Base-by-base conservation (phyloP, 2,888 invertebrate species). In the Argyresthia goedartella region DNA sequence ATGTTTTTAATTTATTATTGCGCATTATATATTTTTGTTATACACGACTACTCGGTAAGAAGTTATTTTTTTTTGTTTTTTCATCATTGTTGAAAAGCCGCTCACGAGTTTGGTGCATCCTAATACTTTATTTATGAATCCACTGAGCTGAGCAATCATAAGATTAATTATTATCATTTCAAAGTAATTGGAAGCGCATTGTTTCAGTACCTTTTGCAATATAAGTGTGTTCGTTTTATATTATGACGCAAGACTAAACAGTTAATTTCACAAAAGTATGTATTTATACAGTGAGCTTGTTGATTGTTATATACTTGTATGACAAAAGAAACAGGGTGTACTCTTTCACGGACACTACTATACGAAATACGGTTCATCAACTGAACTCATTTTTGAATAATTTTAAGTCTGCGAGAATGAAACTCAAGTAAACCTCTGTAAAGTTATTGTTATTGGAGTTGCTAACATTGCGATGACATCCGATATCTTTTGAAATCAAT, bases 101-200 rank as follows among this genome's bases (percentile, higher is more conserved):
- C 67, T 72, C 68, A 67, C 71, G 69, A 69, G 68, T 63, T 71
- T 69, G 64, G 58, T 60, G 62, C 62, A 63, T 48, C 35, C 8
- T 48, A 15, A n/a, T n/a, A n/a, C n/a, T n/a, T 15, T 45, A 11
- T 45, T 16, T 15, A 10, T 16, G n/a, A n/a, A n/a, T n/a, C n/a
- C n/a, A n/a, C n/a, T n/a, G n/a, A n/a, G n/a, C n/a, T n/a, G n/a
- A n/a, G n/a, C n/a, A n/a, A n/a, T n/a, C n/a, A n/a, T n/a, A n/a
- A n/a, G n/a, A n/a, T n/a, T n/a, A n/a, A n/a, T n/a, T n/a, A n/a
- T n/a, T n/a, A n/a, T n/a, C n/a, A n/a, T n/a, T n/a, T n/a, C n/a
- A n/a, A n/a, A n/a, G n/a, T n/a, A n/a, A n/a, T 11, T 1, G 4
- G 45, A 16, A 45, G 45, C 45, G 9, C 8, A 45, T 45, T 16